phyloP scores from a whole-genome alignment of 2,888 invertebrate genomes.

The Plagodis pulveraria region DNA sequence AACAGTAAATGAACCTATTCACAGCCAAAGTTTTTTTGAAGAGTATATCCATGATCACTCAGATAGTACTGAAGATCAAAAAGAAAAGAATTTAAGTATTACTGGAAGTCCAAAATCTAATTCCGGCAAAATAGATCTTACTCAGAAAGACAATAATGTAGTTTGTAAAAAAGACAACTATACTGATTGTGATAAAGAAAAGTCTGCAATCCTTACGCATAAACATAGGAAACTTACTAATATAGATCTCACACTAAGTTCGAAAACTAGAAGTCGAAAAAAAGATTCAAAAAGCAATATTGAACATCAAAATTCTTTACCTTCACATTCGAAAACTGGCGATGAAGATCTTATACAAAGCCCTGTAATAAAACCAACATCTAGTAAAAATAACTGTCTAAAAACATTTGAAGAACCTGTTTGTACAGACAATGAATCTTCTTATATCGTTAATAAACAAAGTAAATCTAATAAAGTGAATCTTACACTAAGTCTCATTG shows the following conservation, averaged over 20 bases:
- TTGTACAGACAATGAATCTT: no score
- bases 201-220: neutral
- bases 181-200: no score
- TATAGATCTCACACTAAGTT: neutral
- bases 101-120: neutral
- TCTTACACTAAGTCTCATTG: constrained; percentile 37
- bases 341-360: constrained; percentile 7
- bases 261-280: neutral
- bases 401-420: neutral
- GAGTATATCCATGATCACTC: constrained; percentile 59
- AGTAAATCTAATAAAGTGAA: constrained; percentile 29
- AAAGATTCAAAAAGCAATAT: neutral
- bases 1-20: constrained; percentile 6
- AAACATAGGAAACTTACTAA: neutral
- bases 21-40: constrained; percentile 51
- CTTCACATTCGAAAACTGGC: no score
- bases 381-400: neutral
- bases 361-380: constrained; percentile 1
- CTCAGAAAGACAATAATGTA: neutral
- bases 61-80: constrained; percentile 26
- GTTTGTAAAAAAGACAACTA: neutral
- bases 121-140: neutral
- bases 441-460: neutral
- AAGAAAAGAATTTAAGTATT: constrained; percentile 5
- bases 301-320: neutral